Percentiles rank a stretch among this genome's conserved stretches.
These are phyloP conservation scores for Mustelus asterias DNA, from an alignment of 2,113 vertebrate species.

Conservation along the genomic window DNA sequence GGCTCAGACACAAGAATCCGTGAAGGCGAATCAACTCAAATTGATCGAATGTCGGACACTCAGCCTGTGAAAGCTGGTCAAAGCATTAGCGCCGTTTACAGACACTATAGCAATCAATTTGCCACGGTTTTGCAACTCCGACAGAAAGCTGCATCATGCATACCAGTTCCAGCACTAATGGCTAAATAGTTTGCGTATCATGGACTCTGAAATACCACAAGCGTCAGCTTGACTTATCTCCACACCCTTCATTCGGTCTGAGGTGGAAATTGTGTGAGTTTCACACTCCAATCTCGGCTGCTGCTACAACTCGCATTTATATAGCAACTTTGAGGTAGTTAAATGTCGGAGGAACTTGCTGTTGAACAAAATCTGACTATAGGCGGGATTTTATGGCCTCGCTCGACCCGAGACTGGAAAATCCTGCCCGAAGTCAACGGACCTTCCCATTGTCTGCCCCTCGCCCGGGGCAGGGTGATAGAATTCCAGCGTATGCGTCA, in stretches of 20 bases:
- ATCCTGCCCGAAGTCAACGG: too few relatives aligned
- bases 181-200: neutral
- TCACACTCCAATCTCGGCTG: neutral
- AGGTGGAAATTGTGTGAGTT: neutral
- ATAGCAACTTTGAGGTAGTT: neutral
- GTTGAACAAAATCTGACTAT: neutral
- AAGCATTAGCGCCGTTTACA: neutral
- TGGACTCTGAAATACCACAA: neutral
- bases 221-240: neutral
- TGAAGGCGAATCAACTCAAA: neutral
- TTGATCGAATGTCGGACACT: neutral
- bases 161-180: neutral
- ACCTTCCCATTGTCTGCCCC: too few relatives aligned
- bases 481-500: too few relatives aligned
- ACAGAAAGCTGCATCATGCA: neutral
- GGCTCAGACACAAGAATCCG: neutral
- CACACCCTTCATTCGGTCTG: neutral
- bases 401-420: too few relatives aligned
- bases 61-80: neutral
- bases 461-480: too few relatives aligned
- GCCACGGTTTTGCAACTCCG: neutral
- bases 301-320: neutral
- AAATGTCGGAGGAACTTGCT: neutral
- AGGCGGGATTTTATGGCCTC: neutral
- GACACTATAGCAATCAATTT: constrained; percentile 3